These are phyloP conservation scores for Hystrix cristata DNA, from an alignment of 2,113 vertebrate species.

Conservation along the genomic window DNA sequence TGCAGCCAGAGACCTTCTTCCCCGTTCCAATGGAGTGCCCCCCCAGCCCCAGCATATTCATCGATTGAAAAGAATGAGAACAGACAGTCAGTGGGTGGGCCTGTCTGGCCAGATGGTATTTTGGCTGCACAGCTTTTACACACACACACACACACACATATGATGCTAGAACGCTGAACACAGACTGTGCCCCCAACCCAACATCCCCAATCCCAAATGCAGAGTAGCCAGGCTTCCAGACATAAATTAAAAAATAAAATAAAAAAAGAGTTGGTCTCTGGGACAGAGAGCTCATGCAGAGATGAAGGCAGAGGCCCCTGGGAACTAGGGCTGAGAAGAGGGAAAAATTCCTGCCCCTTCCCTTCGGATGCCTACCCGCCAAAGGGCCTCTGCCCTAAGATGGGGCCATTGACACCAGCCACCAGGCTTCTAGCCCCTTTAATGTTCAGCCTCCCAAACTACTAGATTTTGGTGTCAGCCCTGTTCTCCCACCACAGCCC, in stretches of 20 bases:
- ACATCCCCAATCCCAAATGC: constrained; percentile 74
- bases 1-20: not conserved
- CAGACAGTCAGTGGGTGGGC: constrained; percentile 78
- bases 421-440: constrained; percentile 67
- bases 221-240: constrained; percentile 78
- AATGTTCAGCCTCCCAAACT: constrained; percentile 69
- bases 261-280: constrained; percentile 77
- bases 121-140: constrained; percentile 79
- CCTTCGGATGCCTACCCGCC: not conserved
- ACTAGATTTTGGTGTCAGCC: constrained; percentile 48
- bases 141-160: not conserved
- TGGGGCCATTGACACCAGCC: constrained; percentile 63
- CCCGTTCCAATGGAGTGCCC: constrained; percentile 18
- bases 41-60: not conserved
- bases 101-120: constrained; percentile 83
- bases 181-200: constrained; percentile 66
- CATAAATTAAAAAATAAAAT: constrained; percentile 84
- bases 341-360: constrained; percentile 56
- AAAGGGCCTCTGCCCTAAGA: constrained; percentile 44
- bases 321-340: constrained; percentile 51
- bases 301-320: constrained; percentile 67
- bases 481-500: constrained; percentile 59
- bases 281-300: constrained; percentile 80
- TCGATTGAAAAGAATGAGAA: constrained; percentile 78
- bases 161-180: constrained; percentile 59